Base-by-base conservation (phyloP, 2,113 vertebrate species). In the Platichthys flesus region DNA sequence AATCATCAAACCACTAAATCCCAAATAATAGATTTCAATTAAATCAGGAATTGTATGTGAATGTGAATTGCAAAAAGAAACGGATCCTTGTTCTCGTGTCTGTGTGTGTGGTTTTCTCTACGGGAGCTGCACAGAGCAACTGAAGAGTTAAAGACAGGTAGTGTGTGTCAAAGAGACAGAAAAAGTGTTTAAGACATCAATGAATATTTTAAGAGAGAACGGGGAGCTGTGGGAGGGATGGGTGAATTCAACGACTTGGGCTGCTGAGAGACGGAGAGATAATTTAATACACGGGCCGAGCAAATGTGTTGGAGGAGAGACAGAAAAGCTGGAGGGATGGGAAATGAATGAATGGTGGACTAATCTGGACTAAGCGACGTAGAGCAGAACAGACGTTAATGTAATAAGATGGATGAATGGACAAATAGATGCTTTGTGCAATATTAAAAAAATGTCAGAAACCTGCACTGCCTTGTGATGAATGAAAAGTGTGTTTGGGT, bases 201-300 rank as follows among this genome's bases (percentile, higher is more conserved):
- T 92, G 76, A 92, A 92, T 92, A 90, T 92, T 91, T 92, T 84
- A 92, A 81, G 82, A 84, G 76, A 9, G 70, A 85, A 67, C 23
- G 45, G 37, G 78, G 78, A 86, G 79, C 85, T 52, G 81, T 58
- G 85, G 84, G 76, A 90, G 76, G 64, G 71, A 85, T 52, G 74
- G 79, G 60, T 63, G 81, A 74, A 80, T 69, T 68, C 76, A 85
- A 61, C 81, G 84, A 87, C 73, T 69, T 47, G 76, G 68, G 61
- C 82, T 78, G 90, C 82, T 77, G 89, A 86, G 88, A 86, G 89
- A 89, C 83, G 26, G 78, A 84, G 78, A 71, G 87, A 88, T 84
- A 89, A 90, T 88, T 88, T 78, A 86, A 92, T 88, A 88, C 86
- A 85, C 20, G 78, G 74, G 74, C 68, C 67, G 74, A 83, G 86